Percentiles rank a stretch among this genome's conserved stretches.
Evolutionary conservation across 2,113 vertebrate genomes (phyloP).

Genomic region (Myocastor coypus): DNA sequence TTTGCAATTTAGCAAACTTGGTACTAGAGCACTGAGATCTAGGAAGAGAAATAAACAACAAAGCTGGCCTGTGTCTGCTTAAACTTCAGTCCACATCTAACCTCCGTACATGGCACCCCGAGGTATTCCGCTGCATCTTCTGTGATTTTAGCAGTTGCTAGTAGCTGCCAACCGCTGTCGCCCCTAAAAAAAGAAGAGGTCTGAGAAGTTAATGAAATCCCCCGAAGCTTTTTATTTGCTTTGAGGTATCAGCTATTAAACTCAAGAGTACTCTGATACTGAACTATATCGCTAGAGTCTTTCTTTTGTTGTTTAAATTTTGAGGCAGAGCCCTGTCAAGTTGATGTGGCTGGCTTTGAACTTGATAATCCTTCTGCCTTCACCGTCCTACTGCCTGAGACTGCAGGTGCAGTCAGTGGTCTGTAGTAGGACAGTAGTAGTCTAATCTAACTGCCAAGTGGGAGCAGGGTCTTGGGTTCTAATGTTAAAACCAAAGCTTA

Average conservation of each 20-base stretch:
- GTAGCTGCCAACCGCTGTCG: neutral
- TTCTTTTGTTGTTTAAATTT: neutral
- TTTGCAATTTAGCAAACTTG: constrained; percentile 11
- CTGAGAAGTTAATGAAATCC: neutral
- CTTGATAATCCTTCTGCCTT: no score
- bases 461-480: neutral
- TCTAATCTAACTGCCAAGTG: neutral
- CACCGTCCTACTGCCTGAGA: neutral
- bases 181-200: neutral
- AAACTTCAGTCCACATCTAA: neutral
- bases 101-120: neutral
- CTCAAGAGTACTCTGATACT: neutral
- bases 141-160: neutral
- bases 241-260: neutral
- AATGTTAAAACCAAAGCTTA: neutral
- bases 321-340: neutral
- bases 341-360: neutral
- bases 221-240: neutral
- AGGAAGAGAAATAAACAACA: neutral
- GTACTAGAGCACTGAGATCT: neutral
- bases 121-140: neutral
- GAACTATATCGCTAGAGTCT: neutral
- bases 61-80: neutral
- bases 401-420: neutral
- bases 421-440: neutral